Percentiles rank a stretch among this genome's conserved stretches.
phyloP scores from a whole-genome alignment of 2,888 invertebrate genomes.

The Sthenelais limicola region DNA sequence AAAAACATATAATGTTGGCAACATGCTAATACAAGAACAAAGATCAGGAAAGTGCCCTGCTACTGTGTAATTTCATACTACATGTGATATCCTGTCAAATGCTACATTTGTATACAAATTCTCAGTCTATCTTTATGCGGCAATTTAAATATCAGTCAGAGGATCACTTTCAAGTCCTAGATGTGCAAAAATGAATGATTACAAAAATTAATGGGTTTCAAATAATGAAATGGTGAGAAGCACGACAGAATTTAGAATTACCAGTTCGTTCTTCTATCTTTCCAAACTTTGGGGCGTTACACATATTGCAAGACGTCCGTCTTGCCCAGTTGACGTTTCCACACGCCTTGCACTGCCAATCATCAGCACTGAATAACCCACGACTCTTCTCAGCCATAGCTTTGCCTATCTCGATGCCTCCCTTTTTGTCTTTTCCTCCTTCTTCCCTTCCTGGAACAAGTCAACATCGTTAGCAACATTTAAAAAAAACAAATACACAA shows the following conservation, averaged over 20 bases:
- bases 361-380: constrained; percentile 96
- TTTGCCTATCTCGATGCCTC: constrained; percentile 95
- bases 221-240: background rate
- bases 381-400: constrained; percentile 97
- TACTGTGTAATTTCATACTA: background rate
- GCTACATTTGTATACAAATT: background rate
- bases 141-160: too few relatives aligned
- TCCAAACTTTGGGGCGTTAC: constrained; percentile 97
- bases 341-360: constrained; percentile 99
- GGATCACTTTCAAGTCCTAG: too few relatives aligned
- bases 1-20: too few relatives aligned
- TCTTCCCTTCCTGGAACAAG: constrained; percentile 40
- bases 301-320: constrained; percentile 96
- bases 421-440: constrained; percentile 60
- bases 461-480: too few relatives aligned
- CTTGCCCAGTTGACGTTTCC: constrained; percentile 99
- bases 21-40: too few relatives aligned
- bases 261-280: constrained; percentile 86
- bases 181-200: too few relatives aligned
- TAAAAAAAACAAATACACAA: too few relatives aligned
- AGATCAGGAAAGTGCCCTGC: too few relatives aligned
- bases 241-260: constrained; percentile 41
- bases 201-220: too few relatives aligned
- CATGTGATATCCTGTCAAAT: too few relatives aligned
- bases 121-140: too few relatives aligned